Evolutionary conservation across 2,888 invertebrate genomes (phyloP).

Genomic region (Lycia hirtaria): DNA sequence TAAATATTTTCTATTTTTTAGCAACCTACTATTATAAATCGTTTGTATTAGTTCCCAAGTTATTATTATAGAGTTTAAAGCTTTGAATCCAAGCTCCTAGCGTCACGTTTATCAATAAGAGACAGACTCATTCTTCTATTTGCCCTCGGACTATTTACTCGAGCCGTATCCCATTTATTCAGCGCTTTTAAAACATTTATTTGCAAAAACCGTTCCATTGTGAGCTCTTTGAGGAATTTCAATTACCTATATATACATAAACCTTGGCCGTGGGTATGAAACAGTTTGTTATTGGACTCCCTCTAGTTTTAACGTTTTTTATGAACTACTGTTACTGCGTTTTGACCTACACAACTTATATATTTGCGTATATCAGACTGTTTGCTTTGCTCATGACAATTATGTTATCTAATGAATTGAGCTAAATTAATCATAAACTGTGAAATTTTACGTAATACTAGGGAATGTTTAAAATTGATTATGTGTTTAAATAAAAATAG

Average conservation of each 20-base stretch:
- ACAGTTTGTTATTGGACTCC: slow-evolving; percentile 29
- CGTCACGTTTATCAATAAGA: not conserved
- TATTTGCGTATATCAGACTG: too few species aligned
- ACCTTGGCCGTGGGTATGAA: slow-evolving; percentile 33
- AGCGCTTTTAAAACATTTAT: slow-evolving; percentile 39
- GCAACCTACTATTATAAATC: too few species aligned
- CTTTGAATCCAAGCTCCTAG: not conserved
- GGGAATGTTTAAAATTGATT: too few species aligned
- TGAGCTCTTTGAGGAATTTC: slow-evolving; percentile 42
- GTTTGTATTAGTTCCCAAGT: not conserved
- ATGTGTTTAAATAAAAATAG: too few species aligned
- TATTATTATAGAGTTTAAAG: not conserved
- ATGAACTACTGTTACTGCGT: too few species aligned
- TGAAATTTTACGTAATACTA: too few species aligned
- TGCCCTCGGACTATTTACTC: slow-evolving; percentile 9
- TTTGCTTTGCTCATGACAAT: too few species aligned
- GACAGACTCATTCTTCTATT: not conserved
- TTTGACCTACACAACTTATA: too few species aligned
- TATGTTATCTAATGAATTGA: too few species aligned
- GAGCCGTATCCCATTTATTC: slow-evolving; percentile 38
- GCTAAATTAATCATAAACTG: too few species aligned
- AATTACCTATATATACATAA: slow-evolving; percentile 43
- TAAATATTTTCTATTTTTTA: too few species aligned
- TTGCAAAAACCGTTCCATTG: slow-evolving; percentile 32
- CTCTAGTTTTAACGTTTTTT: slow-evolving; percentile 18